Conservation (phyloP, 1,140 invertebrate genomes). For the Drosophila baimaii region DNA sequence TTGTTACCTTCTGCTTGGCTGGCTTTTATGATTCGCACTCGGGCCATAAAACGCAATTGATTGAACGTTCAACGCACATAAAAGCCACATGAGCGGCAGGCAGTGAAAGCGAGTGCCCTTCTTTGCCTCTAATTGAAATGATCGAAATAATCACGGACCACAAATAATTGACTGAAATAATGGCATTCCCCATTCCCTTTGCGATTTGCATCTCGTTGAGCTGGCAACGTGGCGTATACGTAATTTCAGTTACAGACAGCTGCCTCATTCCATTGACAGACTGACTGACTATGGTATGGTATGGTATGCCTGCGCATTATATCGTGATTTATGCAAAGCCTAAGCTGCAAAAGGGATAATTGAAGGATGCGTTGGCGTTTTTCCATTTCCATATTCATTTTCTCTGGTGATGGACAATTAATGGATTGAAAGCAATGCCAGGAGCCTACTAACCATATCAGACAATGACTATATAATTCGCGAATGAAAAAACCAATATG, state of each 20-base stretch:
- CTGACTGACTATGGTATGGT: slow-evolving; percentile 10
- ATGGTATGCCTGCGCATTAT: neutral
- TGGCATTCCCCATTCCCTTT: neutral
- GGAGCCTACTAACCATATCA: no score
- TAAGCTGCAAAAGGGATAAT: slow-evolving; percentile 15
- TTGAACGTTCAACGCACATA: slow-evolving; percentile 55
- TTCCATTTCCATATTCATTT: no score
- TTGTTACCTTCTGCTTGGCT: slow-evolving; percentile 25
- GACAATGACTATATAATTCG: no score
- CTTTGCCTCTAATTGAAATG: slow-evolving; percentile 56
- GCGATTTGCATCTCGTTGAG: slow-evolving; percentile 10
- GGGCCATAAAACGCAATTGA: slow-evolving; percentile 70
- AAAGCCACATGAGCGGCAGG: slow-evolving; percentile 59
- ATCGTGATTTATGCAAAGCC: neutral
- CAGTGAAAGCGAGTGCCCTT: neutral
- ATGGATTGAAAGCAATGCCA: neutral
- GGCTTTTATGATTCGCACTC: slow-evolving; percentile 45
- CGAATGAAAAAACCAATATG: no score
- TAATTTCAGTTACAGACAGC: slow-evolving; percentile 8
- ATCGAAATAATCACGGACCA: slow-evolving; percentile 52
- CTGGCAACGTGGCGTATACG: slow-evolving; percentile 21
- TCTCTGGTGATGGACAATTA: neutral
- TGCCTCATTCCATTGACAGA: neutral
- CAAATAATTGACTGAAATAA: slow-evolving; percentile 19
- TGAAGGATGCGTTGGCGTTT: slow-evolving; percentile 1